These are phyloP conservation scores for Pluvialis apricaria DNA, from an alignment of 2,113 vertebrate genomes.

Conservation along the genomic window DNA sequence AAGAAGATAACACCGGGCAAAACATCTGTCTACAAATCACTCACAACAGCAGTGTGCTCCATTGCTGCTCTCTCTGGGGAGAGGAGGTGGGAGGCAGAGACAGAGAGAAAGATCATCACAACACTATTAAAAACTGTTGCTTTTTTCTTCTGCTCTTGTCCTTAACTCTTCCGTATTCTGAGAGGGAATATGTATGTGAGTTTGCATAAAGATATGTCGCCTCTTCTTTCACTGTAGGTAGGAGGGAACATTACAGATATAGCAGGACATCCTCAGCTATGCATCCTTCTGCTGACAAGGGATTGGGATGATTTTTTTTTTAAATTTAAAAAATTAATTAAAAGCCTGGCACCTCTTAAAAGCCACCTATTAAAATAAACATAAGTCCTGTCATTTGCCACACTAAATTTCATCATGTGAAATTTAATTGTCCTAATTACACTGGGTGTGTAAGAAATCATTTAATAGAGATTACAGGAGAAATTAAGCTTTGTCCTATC, in stretches of 20 bases:
- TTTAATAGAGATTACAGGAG: neutral
- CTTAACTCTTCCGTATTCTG: neutral
- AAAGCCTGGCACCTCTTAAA: neutral
- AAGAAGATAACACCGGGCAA: neutral
- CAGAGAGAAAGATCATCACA: neutral
- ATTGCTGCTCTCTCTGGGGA: neutral
- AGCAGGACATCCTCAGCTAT: neutral
- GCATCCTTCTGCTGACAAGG: neutral
- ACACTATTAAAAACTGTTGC: neutral
- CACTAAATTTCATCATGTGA: neutral
- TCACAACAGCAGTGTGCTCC: neutral
- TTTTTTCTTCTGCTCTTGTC: neutral
- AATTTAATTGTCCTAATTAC: neutral
- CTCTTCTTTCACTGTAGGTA: neutral
- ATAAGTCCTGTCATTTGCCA: neutral
- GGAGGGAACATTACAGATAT: neutral
- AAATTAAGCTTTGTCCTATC: neutral
- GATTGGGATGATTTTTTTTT: neutral
- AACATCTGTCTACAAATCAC: neutral
- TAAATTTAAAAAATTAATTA: neutral
- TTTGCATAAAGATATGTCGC: neutral
- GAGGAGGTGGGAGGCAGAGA: neutral
- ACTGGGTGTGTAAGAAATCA: rapidly evolving
- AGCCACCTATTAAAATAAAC: neutral
- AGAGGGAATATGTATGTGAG: neutral